Percentiles rank a stretch among this genome's conserved stretches.
Conservation (phyloP, 2,797 vertebrate species). For the Hylomyscus alleni region DNA sequence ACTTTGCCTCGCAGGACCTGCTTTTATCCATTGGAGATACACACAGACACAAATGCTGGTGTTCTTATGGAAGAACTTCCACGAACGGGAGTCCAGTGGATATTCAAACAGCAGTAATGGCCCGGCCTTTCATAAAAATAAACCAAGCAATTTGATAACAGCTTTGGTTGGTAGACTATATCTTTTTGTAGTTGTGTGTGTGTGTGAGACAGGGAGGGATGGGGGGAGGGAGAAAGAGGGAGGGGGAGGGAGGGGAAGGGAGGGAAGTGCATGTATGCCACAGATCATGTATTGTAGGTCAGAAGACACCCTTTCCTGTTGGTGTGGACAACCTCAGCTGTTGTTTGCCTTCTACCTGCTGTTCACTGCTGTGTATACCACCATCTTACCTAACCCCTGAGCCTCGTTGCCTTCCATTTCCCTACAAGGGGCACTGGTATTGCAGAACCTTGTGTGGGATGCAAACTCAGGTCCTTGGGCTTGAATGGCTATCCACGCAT, state of each 20-base stretch:
- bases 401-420: not conserved
- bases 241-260: accelerated
- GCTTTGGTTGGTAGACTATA: not conserved
- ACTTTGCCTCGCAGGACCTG: not conserved
- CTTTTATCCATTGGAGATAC: not conserved
- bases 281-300: not conserved
- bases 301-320: not conserved
- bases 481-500: not conserved
- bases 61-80: not conserved
- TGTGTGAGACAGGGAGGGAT: not conserved
- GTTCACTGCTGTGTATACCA: not conserved
- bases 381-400: too few relatives aligned
- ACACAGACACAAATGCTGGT: not conserved
- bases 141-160: not conserved
- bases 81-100: not conserved
- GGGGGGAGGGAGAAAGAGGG: accelerated
- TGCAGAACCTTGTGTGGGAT: not conserved
- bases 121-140: not conserved
- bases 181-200: not conserved
- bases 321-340: too few relatives aligned
- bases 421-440: not conserved
- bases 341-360: too few relatives aligned
- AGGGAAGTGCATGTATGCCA: too few relatives aligned
- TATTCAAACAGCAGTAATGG: not conserved
- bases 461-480: too few relatives aligned